Evolutionary conservation across 2,113 vertebrate species (phyloP).

Genomic region (Trachemys scripta): DNA sequence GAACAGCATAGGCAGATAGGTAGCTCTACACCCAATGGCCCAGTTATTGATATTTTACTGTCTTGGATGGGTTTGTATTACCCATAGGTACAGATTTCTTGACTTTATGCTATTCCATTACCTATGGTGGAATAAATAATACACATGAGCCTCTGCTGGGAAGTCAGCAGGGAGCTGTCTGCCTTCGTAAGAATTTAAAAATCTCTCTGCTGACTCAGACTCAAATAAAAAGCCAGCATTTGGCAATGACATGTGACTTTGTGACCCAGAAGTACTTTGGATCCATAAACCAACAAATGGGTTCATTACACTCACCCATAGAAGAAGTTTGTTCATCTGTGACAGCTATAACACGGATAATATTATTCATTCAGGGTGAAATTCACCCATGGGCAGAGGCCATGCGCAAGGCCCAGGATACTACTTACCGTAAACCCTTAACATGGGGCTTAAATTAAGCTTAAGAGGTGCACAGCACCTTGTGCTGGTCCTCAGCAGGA

Average conservation of each 20-base stretch:
- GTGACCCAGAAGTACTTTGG: slow-evolving; percentile 60
- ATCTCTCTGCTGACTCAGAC: slow-evolving; percentile 63
- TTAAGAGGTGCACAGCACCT: background rate
- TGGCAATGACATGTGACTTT: slow-evolving; percentile 69
- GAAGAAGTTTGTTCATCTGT: slow-evolving; percentile 77
- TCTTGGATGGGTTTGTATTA: slow-evolving; percentile 49
- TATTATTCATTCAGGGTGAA: slow-evolving; percentile 71
- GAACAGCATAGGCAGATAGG: slow-evolving; percentile 25
- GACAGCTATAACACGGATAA: slow-evolving; percentile 72
- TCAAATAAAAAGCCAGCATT: slow-evolving; percentile 69
- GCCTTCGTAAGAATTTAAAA: slow-evolving; percentile 62
- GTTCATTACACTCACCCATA: slow-evolving; percentile 69
- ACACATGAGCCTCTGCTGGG: slow-evolving; percentile 44
- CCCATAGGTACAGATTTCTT: slow-evolving; percentile 49
- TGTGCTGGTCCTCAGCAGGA: background rate
- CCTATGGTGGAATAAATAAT: slow-evolving; percentile 51
- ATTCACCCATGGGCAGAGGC: slow-evolving; percentile 30
- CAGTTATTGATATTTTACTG: slow-evolving; percentile 27
- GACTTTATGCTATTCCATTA: slow-evolving; percentile 54
- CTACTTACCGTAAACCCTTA: background rate
- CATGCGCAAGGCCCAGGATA: slow-evolving; percentile 25
- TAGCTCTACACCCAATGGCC: slow-evolving; percentile 29
- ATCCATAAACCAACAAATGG: slow-evolving; percentile 78
- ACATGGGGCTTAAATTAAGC: background rate
- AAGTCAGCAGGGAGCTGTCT: slow-evolving; percentile 28